A percentile compares a stretch with the other conserved stretches of the same genome.
Conservation (phyloP, 2,888 invertebrate species). For the Leptinotarsa tumamoca region DNA sequence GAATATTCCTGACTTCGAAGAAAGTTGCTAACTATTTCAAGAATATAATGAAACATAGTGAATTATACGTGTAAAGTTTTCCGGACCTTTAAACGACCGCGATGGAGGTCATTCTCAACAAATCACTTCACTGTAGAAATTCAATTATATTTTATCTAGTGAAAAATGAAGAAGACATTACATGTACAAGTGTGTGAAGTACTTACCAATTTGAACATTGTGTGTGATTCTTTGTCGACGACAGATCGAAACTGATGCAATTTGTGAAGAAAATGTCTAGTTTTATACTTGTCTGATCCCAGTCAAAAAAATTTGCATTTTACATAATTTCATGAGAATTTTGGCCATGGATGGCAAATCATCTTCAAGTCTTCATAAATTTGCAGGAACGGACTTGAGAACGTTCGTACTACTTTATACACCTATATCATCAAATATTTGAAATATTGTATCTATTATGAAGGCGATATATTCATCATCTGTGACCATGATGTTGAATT, state of each 20-base stretch:
- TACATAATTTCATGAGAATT: conserved; percentile 13
- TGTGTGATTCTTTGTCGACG: conserved; percentile 21
- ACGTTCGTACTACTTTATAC: background rate
- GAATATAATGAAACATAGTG: too few species aligned
- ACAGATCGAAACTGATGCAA: conserved; percentile 26
- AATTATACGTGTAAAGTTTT: too few species aligned
- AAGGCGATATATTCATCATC: too few species aligned
- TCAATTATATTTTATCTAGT: too few species aligned
- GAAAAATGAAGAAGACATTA: too few species aligned
- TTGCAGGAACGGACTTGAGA: background rate
- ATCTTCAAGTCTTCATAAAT: conserved; percentile 2
- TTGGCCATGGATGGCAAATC: conserved; percentile 5
- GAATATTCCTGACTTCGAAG: too few species aligned
- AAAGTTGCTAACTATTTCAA: too few species aligned
- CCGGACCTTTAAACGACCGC: too few species aligned
- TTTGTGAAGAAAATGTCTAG: conserved; percentile 10
- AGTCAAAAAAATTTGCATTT: background rate
- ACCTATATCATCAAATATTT: background rate
- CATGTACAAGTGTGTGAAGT: background rate
- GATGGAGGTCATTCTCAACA: too few species aligned
- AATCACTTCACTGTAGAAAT: too few species aligned
- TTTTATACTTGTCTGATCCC: conserved; percentile 31
- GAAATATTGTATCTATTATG: background rate
- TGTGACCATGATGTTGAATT: too few species aligned
- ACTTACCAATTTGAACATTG: conserved; percentile 34